Conservation (phyloP, 2,113 vertebrate species). For the Electrona antarctica region DNA sequence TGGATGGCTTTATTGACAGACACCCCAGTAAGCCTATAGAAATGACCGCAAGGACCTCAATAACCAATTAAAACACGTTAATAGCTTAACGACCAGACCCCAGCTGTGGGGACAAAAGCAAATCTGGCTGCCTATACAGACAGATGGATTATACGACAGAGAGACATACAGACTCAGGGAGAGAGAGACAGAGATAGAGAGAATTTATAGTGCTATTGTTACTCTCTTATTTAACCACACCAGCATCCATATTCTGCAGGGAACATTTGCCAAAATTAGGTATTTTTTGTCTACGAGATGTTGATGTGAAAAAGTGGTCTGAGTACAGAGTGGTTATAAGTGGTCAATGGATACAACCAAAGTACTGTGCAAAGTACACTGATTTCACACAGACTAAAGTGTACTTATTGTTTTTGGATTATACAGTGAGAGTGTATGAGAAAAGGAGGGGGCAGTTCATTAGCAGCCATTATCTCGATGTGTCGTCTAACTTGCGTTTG, state of each 20-base stretch:
- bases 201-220: not conserved
- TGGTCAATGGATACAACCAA: too few relatives aligned
- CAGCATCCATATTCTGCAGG: too few relatives aligned
- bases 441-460: too few relatives aligned
- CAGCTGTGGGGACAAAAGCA: conserved; percentile 49
- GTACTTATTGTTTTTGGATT: too few relatives aligned
- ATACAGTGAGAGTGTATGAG: too few relatives aligned
- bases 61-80: conserved; percentile 51
- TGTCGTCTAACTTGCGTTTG: conserved; percentile 23
- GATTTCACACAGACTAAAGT: too few relatives aligned
- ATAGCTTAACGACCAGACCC: conserved; percentile 26
- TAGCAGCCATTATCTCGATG: not conserved
- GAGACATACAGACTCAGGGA: not conserved
- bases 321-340: too few relatives aligned
- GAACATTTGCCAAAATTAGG: too few relatives aligned
- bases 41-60: conserved; percentile 41
- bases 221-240: too few relatives aligned
- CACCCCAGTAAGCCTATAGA: conserved; percentile 38
- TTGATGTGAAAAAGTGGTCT: too few relatives aligned
- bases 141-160: conserved; percentile 33
- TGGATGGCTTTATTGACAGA: conserved; percentile 52
- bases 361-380: too few relatives aligned
- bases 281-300: too few relatives aligned
- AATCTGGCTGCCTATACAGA: not conserved
- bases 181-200: conserved; percentile 11